Percentiles rank a stretch among this genome's conserved stretches.
phyloP scores from a whole-genome alignment of 2,113 vertebrate species.

The Guaruba guarouba region DNA sequence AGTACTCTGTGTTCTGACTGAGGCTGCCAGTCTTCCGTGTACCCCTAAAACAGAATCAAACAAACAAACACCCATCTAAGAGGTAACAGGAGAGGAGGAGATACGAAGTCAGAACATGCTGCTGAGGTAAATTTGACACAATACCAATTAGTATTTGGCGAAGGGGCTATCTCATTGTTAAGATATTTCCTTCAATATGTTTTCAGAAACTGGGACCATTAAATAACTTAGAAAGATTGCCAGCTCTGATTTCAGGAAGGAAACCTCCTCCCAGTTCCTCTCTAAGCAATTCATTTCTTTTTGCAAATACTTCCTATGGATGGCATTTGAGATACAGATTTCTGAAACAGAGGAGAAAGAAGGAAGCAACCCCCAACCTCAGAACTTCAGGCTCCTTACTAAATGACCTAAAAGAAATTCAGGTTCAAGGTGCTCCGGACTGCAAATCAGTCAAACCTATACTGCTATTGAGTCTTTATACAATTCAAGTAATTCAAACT shows the following conservation, averaged over 20 bases:
- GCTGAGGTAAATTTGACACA: conserved; percentile 74
- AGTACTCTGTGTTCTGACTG: conserved; percentile 36
- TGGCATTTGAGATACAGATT: conserved; percentile 41
- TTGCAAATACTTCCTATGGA: conserved; percentile 64
- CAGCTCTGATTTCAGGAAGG: conserved; percentile 83
- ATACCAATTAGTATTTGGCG: conserved; percentile 77
- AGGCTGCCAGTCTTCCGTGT: conserved; percentile 39
- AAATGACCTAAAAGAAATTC: not conserved
- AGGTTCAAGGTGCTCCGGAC: not conserved
- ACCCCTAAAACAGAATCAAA: conserved; percentile 18
- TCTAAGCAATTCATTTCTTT: conserved; percentile 73
- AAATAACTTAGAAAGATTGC: conserved; percentile 76
- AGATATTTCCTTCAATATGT: conserved; percentile 83
- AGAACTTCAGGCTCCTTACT: not conserved
- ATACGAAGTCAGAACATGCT: conserved; percentile 70
- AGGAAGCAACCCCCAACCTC: not conserved
- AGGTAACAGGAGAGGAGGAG: conserved; percentile 61
- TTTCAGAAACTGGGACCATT: conserved; percentile 77
- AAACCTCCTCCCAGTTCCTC: conserved; percentile 82
- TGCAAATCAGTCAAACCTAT: not conserved
- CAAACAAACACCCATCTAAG: conserved; percentile 37
- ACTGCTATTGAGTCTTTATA: not conserved
- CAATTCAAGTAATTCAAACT: not conserved
- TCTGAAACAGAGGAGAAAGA: conserved; percentile 39
- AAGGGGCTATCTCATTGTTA: conserved; percentile 79